phyloP scores from a whole-genome alignment of 2,797 vertebrate genomes.

The Buceros bicornis region DNA sequence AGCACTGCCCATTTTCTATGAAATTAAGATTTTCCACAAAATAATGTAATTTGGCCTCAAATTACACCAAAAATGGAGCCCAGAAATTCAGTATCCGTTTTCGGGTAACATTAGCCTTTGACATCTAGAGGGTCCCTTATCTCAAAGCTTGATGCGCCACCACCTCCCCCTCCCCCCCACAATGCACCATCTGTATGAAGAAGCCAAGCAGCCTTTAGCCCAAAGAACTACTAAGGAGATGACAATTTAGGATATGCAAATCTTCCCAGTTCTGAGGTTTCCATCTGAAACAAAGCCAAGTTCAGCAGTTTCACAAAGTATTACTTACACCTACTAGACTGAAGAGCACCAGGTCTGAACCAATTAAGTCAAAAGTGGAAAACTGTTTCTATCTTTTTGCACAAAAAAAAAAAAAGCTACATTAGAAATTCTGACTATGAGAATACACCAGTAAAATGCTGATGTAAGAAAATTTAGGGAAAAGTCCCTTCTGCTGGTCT shows the following conservation, averaged over 20 bases:
- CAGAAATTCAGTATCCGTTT: neutral
- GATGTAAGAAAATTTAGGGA: neutral
- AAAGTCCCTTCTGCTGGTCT: neutral
- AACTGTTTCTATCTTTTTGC: neutral
- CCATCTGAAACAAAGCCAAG: neutral
- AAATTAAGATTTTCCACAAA: neutral
- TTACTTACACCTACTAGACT: neutral
- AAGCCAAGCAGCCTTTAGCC: neutral
- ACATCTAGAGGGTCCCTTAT: neutral
- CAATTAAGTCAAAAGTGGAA: neutral
- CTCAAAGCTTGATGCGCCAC: neutral
- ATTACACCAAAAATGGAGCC: neutral
- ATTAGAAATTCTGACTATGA: neutral
- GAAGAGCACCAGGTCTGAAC: neutral
- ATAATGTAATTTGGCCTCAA: neutral
- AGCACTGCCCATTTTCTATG: neutral
- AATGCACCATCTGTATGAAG: neutral
- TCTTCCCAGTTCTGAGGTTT: neutral
- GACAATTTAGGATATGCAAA: neutral
- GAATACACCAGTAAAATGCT: neutral
- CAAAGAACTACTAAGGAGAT: neutral
- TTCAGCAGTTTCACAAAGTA: neutral
- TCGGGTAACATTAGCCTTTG: neutral
- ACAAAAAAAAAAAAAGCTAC: neutral
- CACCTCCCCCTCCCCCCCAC: neutral